Evolutionary conservation across 2,797 vertebrate genomes (phyloP).

Genomic region (Silurus lanzhouensis): DNA sequence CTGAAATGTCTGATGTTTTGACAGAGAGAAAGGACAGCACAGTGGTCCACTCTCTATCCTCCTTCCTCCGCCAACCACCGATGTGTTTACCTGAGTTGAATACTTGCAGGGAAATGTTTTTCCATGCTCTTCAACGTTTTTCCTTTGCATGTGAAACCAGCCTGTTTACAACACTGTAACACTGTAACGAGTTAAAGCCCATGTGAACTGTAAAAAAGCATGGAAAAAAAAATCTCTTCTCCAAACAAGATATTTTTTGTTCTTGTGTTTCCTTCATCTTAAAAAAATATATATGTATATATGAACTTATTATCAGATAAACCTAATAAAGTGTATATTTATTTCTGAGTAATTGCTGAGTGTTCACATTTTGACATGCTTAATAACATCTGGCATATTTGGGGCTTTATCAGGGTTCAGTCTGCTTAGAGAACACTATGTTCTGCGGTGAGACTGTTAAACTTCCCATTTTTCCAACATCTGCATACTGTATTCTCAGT

Average conservation of each 20-base stretch:
- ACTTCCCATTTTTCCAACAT: constrained; percentile 55
- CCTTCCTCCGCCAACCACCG: constrained; percentile 49
- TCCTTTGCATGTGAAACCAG: neutral
- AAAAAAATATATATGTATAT: neutral
- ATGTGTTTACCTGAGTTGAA: constrained; percentile 12
- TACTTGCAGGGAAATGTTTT: constrained; percentile 21
- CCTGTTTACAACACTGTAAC: constrained; percentile 10
- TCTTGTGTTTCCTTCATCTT: neutral
- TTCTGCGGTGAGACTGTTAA: constrained; percentile 38
- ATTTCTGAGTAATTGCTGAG: constrained; percentile 30
- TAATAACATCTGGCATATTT: constrained; percentile 57
- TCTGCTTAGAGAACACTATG: constrained; percentile 47
- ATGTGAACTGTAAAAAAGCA: neutral
- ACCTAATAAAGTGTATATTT: neutral
- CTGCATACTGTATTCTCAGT: constrained; percentile 41
- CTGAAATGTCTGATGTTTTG: neutral
- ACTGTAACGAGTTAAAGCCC: neutral
- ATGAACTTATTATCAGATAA: neutral
- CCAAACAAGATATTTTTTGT: neutral
- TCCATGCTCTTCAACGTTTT: neutral
- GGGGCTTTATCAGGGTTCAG: constrained; percentile 49
- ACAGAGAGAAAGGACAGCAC: neutral
- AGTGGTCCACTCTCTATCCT: constrained; percentile 23
- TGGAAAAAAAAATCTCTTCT: neutral
- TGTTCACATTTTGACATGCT: constrained; percentile 22